These are phyloP conservation scores for Cotesia typhae DNA, from an alignment of 1,140 invertebrate species.

Conservation along the genomic window DNA sequence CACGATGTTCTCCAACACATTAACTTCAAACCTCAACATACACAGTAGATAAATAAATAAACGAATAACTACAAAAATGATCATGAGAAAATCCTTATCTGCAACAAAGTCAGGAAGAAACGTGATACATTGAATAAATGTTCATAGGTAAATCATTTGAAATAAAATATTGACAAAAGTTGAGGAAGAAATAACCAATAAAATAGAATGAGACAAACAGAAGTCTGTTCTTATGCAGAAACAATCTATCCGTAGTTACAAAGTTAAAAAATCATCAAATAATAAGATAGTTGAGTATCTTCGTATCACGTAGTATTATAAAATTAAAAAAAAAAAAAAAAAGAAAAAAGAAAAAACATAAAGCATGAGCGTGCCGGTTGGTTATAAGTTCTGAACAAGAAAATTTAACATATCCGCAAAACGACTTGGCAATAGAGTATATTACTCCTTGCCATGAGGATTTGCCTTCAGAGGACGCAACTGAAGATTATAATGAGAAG, in stretches of 20 bases:
- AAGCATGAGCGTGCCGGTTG: not conserved
- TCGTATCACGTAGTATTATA: not conserved
- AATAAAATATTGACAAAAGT: not conserved
- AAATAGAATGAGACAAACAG: not conserved
- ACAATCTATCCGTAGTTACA: not conserved
- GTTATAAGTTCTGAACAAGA: not conserved
- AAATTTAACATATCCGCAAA: slow-evolving; percentile 27
- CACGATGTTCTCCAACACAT: too few relatives aligned
- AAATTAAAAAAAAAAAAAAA: not conserved
- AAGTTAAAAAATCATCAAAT: not conserved
- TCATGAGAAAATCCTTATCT: too few relatives aligned
- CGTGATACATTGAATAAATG: not conserved
- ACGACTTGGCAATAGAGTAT: slow-evolving; percentile 28
- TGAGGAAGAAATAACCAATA: not conserved
- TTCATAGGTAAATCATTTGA: not conserved
- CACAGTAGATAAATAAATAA: too few relatives aligned
- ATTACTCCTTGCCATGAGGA: not conserved
- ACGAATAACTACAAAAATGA: too few relatives aligned
- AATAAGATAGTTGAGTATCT: not conserved
- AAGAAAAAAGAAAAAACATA: too few relatives aligned
- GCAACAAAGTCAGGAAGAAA: too few relatives aligned
- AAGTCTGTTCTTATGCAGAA: slow-evolving; percentile 2
- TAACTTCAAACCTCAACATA: too few relatives aligned
- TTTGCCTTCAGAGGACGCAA: slow-evolving; percentile 14
- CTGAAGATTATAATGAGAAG: slow-evolving; percentile 25